phyloP scores from a whole-genome alignment of 2,888 invertebrate species.

The Agelastica alni region DNA sequence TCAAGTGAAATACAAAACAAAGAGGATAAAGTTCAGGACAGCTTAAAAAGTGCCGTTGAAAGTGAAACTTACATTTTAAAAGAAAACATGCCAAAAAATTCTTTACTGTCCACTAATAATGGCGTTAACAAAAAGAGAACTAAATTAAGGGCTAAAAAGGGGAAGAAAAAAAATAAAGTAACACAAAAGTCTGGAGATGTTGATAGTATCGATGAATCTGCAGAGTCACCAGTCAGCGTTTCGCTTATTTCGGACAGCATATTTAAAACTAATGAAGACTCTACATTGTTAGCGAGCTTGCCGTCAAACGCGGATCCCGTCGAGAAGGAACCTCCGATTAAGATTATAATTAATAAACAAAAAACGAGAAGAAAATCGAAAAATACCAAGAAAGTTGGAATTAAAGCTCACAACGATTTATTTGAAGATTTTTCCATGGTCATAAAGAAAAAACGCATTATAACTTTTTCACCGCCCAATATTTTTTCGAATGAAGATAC shows the following conservation, averaged over 20 bases:
- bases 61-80: slow-evolving; percentile 11
- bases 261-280: neutral
- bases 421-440: slow-evolving; percentile 43
- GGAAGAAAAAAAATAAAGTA: slow-evolving; percentile 11
- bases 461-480: slow-evolving; percentile 28
- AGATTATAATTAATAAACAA: slow-evolving; percentile 35
- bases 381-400: slow-evolving; percentile 39
- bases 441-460: slow-evolving; percentile 42
- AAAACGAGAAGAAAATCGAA: slow-evolving; percentile 42
- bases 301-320: neutral
- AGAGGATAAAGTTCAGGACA: neutral
- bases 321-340: slow-evolving; percentile 28
- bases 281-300: neutral
- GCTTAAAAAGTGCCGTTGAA: neutral
- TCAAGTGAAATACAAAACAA: neutral
- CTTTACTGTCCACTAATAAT: neutral
- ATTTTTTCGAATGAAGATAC: slow-evolving; percentile 26
- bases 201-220: neutral
- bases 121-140: slow-evolving; percentile 9
- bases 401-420: slow-evolving; percentile 38
- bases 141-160: slow-evolving; percentile 11
- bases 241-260: neutral
- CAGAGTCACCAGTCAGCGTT: neutral
- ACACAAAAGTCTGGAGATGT: neutral
- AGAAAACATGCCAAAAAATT: slow-evolving; percentile 19